Evolutionary conservation across 1,140 invertebrate genomes (phyloP).

Genomic region (Cotesia vestalis): DNA sequence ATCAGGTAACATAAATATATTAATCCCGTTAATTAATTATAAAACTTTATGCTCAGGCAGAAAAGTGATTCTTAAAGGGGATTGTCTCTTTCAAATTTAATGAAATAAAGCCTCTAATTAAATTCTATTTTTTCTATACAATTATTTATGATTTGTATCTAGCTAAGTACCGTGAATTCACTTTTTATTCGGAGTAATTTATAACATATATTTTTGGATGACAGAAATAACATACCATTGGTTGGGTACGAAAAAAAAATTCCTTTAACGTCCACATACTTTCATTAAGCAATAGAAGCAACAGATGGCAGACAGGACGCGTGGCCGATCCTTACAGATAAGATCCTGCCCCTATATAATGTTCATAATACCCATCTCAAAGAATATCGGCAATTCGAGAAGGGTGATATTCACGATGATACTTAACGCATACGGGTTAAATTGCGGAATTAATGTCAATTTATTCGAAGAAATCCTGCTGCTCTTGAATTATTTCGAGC

Average conservation of each 20-base stretch:
- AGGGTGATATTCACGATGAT: background rate
- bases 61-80: no score
- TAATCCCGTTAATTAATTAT: no score
- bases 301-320: constrained; percentile 52
- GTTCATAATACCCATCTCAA: background rate
- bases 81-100: no score
- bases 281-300: constrained; percentile 42
- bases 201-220: no score
- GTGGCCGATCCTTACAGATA: constrained; percentile 37
- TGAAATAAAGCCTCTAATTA: no score
- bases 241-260: background rate
- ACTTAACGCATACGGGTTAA: constrained; percentile 8
- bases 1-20: no score
- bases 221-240: no score
- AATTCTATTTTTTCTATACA: no score
- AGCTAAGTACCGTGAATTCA: no score
- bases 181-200: no score
- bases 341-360: constrained; percentile 1
- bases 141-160: no score
- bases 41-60: no score
- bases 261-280: background rate
- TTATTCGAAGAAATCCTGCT: constrained; percentile 4
- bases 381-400: background rate
- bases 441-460: background rate
- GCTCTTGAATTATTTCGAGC: background rate